Conservation (phyloP, 2,888 invertebrate genomes). For the Hypena proboscidalis region DNA sequence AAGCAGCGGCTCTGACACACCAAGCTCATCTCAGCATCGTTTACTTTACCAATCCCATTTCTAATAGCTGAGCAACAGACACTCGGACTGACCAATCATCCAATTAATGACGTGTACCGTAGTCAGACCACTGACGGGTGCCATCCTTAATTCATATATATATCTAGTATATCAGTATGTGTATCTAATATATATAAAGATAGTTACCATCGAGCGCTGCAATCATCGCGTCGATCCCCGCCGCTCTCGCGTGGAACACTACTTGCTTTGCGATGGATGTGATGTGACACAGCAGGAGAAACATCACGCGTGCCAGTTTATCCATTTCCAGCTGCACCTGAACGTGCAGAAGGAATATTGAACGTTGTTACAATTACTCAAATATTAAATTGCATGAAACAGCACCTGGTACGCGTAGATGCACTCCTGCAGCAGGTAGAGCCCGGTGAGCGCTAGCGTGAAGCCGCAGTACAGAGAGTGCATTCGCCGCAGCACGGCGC, state of each 20-base stretch:
- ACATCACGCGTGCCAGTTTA: conserved; percentile 72
- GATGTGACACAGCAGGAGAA: conserved; percentile 74
- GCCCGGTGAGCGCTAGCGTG: conserved; percentile 41
- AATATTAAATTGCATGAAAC: too few species aligned
- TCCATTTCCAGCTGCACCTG: conserved; percentile 67
- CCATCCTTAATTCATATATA: too few species aligned
- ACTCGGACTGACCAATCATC: too few species aligned
- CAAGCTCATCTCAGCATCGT: too few species aligned
- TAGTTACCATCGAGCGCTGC: conserved; percentile 43
- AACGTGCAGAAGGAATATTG: too few species aligned
- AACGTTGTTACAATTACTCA: too few species aligned
- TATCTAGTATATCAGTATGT: too few species aligned
- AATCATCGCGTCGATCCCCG: conserved; percentile 42
- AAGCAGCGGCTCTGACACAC: conserved; percentile 41
- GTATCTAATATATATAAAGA: too few species aligned
- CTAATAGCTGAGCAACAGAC: too few species aligned
- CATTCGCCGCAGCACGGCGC: conserved; percentile 3
- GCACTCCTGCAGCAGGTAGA: conserved; percentile 54
- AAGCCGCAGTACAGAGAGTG: conserved; percentile 41
- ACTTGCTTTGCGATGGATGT: conserved; percentile 73
- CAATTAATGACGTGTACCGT: too few species aligned
- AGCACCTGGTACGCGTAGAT: conserved; percentile 55
- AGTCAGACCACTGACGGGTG: too few species aligned
- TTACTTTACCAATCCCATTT: too few species aligned
- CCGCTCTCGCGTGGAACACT: conserved; percentile 55